Conservation (phyloP, 1,140 invertebrate species). For the Bombus vancouverensis region DNA sequence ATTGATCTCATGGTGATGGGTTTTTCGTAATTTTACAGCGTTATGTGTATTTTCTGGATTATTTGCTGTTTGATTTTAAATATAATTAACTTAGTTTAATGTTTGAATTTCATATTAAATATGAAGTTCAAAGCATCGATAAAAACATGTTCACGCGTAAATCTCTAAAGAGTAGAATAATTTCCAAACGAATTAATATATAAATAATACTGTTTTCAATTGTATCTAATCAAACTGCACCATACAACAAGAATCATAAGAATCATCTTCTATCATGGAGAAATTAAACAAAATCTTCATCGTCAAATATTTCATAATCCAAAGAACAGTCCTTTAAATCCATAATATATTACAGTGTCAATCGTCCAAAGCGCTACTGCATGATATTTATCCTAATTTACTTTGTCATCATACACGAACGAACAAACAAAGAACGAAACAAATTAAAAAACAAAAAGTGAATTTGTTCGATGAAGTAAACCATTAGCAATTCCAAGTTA, state of each 20-base stretch:
- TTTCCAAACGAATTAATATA: neutral
- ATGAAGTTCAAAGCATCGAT: no score
- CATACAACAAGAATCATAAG: neutral
- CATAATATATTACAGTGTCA: neutral
- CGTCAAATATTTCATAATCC: no score
- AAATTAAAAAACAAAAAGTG: neutral
- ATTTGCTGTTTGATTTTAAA: no score
- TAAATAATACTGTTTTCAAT: neutral
- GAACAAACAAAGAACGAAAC: neutral
- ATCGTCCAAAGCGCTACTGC: constrained; percentile 27
- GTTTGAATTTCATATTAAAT: no score
- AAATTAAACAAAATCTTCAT: neutral
- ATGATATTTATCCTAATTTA: neutral
- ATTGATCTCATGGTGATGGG: no score
- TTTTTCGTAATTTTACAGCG: no score
- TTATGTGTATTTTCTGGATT: no score
- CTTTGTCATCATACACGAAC: neutral
- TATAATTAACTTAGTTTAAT: no score
- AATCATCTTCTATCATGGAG: neutral
- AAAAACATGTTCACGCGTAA: no score
- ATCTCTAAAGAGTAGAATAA: no score
- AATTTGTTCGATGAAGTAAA: constrained; percentile 30
- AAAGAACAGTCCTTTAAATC: neutral
- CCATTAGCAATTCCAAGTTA: constrained; percentile 39
- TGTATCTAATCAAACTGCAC: neutral